These are phyloP conservation scores for Empidonax alnorum DNA, from an alignment of 2,113 vertebrate genomes.

Conservation along the genomic window DNA sequence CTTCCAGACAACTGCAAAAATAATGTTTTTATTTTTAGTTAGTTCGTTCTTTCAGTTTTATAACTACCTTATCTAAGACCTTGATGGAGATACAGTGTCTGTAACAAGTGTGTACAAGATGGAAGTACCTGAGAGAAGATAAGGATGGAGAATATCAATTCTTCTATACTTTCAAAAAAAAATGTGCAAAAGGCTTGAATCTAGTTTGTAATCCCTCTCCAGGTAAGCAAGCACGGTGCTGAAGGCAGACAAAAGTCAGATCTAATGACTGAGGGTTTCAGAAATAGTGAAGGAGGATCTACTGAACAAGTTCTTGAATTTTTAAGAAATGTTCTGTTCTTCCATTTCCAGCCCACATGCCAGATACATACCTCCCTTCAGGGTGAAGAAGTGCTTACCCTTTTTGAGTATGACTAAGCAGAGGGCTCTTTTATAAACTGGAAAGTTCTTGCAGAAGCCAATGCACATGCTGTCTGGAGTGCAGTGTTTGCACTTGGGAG, in stretches of 20 bases:
- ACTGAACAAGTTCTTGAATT: background rate
- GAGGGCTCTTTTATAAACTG: slow-evolving; percentile 1
- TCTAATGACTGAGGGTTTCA: background rate
- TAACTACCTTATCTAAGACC: background rate
- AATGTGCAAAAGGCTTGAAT: background rate
- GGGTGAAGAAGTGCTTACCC: slow-evolving; percentile 13
- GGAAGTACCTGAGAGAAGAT: background rate
- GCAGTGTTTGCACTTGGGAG: background rate
- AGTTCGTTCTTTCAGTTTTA: background rate
- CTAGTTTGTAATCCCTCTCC: background rate
- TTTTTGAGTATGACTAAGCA: slow-evolving; percentile 38
- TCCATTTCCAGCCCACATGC: slow-evolving; percentile 5
- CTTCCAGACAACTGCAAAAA: background rate
- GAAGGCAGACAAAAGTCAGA: background rate
- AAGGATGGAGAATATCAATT: background rate
- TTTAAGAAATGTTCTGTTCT: background rate
- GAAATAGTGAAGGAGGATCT: background rate
- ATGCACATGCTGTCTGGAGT: background rate
- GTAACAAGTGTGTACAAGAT: background rate
- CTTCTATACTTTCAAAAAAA: background rate
- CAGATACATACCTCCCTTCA: slow-evolving; percentile 8
- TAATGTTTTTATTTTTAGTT: background rate
- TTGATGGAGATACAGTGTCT: background rate
- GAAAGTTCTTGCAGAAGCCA: slow-evolving; percentile 10
- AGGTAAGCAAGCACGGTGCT: background rate